phyloP scores from a whole-genome alignment of 2,888 invertebrate species.

The Ennomos erosarius region DNA sequence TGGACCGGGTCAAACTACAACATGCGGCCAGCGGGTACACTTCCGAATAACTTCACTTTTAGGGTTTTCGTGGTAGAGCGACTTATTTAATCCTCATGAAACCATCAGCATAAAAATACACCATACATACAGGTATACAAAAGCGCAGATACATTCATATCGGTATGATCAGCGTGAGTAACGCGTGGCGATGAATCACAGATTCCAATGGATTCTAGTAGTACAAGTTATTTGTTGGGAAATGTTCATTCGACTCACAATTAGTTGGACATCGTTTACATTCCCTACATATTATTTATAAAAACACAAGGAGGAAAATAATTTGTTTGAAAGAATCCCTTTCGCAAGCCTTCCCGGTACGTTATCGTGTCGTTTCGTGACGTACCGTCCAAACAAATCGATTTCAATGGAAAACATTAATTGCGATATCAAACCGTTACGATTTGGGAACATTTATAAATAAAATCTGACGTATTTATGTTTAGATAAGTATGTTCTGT shows the following conservation, averaged over 20 bases:
- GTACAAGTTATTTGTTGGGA: slow-evolving; percentile 6
- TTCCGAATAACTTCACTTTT: background rate
- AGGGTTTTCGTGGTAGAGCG: background rate
- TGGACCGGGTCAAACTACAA: slow-evolving; percentile 23
- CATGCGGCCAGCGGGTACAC: slow-evolving; percentile 17
- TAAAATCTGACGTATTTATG: slow-evolving; percentile 20
- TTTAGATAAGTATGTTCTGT: background rate
- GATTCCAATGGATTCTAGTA: slow-evolving; percentile 30
- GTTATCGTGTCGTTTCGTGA: slow-evolving; percentile 19
- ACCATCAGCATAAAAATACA: slow-evolving; percentile 29
- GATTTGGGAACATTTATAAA: slow-evolving; percentile 15
- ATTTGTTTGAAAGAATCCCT: slow-evolving; percentile 17
- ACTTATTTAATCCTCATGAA: slow-evolving; percentile 6
- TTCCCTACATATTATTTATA: slow-evolving; percentile 34
- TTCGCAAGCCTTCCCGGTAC: slow-evolving; percentile 16
- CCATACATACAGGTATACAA: slow-evolving; percentile 25
- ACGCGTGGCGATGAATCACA: slow-evolving; percentile 42
- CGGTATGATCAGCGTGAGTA: slow-evolving; percentile 34
- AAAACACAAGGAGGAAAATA: slow-evolving; percentile 18
- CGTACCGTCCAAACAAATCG: slow-evolving; percentile 27
- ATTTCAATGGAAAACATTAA: slow-evolving; percentile 21
- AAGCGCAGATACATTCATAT: slow-evolving; percentile 27
- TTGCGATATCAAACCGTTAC: slow-evolving; percentile 16
- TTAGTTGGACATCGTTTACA: slow-evolving; percentile 50
- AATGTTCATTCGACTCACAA: slow-evolving; percentile 23